These are phyloP conservation scores for Sebastes diploproa DNA, from an alignment of 2,797 vertebrate species.

Conservation along the genomic window DNA sequence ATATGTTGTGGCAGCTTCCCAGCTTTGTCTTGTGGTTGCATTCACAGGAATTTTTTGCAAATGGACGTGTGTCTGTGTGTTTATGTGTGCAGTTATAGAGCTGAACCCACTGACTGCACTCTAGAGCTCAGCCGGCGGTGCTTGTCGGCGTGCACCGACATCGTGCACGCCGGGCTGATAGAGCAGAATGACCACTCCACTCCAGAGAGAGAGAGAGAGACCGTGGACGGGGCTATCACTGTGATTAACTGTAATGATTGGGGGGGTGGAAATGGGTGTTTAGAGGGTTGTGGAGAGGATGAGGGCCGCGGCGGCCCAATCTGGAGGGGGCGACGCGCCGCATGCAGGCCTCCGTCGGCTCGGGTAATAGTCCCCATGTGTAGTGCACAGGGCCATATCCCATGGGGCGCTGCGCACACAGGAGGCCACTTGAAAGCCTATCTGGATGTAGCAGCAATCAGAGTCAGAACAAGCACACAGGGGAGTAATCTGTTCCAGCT, in stretches of 20 bases:
- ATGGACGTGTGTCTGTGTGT: slow-evolving; percentile 43
- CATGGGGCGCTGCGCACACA: slow-evolving; percentile 75
- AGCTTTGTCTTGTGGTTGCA: slow-evolving; percentile 24
- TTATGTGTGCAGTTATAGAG: slow-evolving; percentile 25
- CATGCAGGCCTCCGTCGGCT: slow-evolving; percentile 54
- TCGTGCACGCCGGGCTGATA: slow-evolving; percentile 44
- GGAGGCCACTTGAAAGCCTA: slow-evolving; percentile 84
- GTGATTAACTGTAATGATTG: slow-evolving; percentile 80
- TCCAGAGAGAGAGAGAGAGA: slow-evolving; percentile 43
- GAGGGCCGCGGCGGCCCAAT: slow-evolving; percentile 63
- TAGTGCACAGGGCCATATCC: slow-evolving; percentile 72
- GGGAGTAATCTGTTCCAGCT: slow-evolving; percentile 85
- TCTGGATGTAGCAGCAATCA: slow-evolving; percentile 83
- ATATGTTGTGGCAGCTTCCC: not conserved
- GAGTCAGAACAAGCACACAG: slow-evolving; percentile 78
- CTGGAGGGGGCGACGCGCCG: slow-evolving; percentile 60
- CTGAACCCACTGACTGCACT: slow-evolving; percentile 47
- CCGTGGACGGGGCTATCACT: slow-evolving; percentile 70
- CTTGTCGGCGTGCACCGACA: slow-evolving; percentile 16
- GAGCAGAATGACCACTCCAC: slow-evolving; percentile 73
- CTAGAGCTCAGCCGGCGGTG: slow-evolving; percentile 34
- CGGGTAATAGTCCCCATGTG: slow-evolving; percentile 85
- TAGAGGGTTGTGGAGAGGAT: slow-evolving; percentile 74
- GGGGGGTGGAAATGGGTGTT: slow-evolving; percentile 72
- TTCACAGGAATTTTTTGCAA: slow-evolving; percentile 39